Evolutionary conservation across 2,113 vertebrate genomes (phyloP).

Genomic region (Poecilia latipinna): DNA sequence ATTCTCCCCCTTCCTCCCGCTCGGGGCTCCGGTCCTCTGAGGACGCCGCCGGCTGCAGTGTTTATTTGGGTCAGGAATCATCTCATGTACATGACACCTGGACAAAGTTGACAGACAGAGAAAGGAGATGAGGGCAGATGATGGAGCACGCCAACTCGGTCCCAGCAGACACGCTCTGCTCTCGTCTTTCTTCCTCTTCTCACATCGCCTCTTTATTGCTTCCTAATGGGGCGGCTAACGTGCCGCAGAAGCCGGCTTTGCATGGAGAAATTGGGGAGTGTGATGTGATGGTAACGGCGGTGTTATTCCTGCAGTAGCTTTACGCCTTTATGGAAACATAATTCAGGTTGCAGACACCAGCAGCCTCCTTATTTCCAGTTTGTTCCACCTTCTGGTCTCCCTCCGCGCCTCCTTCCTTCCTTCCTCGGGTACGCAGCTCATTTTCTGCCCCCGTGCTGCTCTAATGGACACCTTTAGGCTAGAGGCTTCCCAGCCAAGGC

Average conservation of each 20-base stretch:
- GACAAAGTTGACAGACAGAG: constrained; percentile 93
- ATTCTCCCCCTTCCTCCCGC: background rate
- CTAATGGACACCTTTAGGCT: constrained; percentile 98
- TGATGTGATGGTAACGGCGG: constrained; percentile 18
- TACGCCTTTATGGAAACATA: constrained; percentile 30
- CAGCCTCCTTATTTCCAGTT: constrained; percentile 5
- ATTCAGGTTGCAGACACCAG: constrained; percentile 24
- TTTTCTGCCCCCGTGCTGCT: constrained; percentile 89
- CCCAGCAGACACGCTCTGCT: constrained; percentile 90
- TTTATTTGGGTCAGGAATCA: constrained; percentile 99
- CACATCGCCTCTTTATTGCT: constrained; percentile 80
- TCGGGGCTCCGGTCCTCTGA: constrained; percentile 68
- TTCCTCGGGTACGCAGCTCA: constrained; percentile 85
- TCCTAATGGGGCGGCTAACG: constrained; percentile 99
- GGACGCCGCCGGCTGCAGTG: constrained; percentile 82
- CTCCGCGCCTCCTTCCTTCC: constrained; percentile 53
- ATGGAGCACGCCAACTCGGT: constrained; percentile 92
- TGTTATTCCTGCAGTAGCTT: constrained; percentile 24
- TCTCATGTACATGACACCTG: constrained; percentile 96
- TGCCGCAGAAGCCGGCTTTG: constrained; percentile 97
- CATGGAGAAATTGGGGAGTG: constrained; percentile 67
- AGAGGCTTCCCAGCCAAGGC: constrained; percentile 92
- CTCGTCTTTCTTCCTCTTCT: constrained; percentile 68
- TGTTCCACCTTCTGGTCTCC: constrained; percentile 32
- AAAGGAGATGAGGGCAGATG: constrained; percentile 95